phyloP scores from a whole-genome alignment of 2,797 vertebrate genomes.

The Notamacropus eugenii region DNA sequence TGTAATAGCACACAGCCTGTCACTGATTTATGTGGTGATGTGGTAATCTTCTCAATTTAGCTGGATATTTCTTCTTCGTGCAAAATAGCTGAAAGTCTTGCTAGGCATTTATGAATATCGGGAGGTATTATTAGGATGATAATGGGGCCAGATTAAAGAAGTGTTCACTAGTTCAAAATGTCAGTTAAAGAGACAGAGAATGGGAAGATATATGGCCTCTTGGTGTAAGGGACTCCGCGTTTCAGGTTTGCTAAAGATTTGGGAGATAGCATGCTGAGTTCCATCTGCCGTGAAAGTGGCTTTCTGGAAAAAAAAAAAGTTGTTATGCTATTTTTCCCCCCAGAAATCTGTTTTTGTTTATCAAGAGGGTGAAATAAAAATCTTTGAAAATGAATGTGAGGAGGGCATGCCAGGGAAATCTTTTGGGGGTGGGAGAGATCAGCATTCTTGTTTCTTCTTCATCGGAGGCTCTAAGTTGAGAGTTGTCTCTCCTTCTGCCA shows the following conservation, averaged over 20 bases:
- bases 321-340: constrained; percentile 54
- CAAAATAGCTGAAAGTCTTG: constrained; percentile 89
- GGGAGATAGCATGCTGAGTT: constrained; percentile 82
- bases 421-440: background rate
- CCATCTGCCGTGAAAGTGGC: constrained; percentile 80
- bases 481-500: background rate
- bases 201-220: constrained; percentile 63
- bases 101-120: constrained; percentile 89
- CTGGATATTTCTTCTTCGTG: constrained; percentile 87
- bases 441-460: background rate
- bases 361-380: constrained; percentile 67
- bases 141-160: constrained; percentile 88
- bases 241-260: constrained; percentile 83
- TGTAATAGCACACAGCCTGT: constrained; percentile 89
- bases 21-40: constrained; percentile 91
- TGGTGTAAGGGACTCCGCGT: constrained; percentile 74
- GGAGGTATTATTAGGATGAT: constrained; percentile 89
- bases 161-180: constrained; percentile 86
- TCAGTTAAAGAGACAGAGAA: constrained; percentile 84
- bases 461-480: background rate
- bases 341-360: constrained; percentile 81
- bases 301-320: constrained; percentile 75
- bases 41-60: constrained; percentile 92
- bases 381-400: constrained; percentile 54
- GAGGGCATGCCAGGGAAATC: background rate